These are phyloP conservation scores for Gambusia yucatana DNA, from an alignment of 2,797 vertebrate species.

Conservation along the genomic window DNA sequence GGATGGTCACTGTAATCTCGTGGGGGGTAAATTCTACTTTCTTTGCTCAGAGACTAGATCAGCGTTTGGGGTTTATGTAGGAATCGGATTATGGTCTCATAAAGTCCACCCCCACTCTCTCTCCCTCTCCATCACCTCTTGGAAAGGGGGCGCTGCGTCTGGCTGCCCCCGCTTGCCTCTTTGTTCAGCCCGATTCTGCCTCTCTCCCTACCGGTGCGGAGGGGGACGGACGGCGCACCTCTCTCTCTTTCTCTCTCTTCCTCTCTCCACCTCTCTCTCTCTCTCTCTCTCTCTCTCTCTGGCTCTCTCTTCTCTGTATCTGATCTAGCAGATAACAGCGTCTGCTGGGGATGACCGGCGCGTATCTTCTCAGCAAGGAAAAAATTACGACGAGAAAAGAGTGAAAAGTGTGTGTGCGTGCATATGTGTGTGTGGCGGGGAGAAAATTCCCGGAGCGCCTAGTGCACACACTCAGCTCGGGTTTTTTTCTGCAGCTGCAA, in stretches of 20 bases:
- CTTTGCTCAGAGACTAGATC: constrained; percentile 67
- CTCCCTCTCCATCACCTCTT: constrained; percentile 40
- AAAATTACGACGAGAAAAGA: constrained; percentile 41
- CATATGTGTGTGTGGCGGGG: not conserved
- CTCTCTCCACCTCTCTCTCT: constrained; percentile 5
- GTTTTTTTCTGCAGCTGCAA: constrained; percentile 47
- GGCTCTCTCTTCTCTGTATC: constrained; percentile 9
- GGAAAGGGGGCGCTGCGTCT: constrained; percentile 75
- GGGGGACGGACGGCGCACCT: constrained; percentile 55
- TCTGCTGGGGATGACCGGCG: constrained; percentile 54
- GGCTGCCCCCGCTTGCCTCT: constrained; percentile 77
- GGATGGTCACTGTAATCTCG: constrained; percentile 52
- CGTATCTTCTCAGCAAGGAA: constrained; percentile 49
- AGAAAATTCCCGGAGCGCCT: constrained; percentile 28
- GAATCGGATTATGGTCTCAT: constrained; percentile 74
- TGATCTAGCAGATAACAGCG: constrained; percentile 39
- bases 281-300: constrained; percentile 6
- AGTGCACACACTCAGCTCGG: constrained; percentile 36
- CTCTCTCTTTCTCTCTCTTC: constrained; percentile 35
- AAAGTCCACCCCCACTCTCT: constrained; percentile 47
- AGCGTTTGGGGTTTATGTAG: constrained; percentile 69
- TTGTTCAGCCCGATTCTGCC: constrained; percentile 76
- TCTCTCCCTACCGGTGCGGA: constrained; percentile 61
- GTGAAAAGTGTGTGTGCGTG: constrained; percentile 40
- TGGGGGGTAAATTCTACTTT: constrained; percentile 51